These are phyloP conservation scores for Boloria euphrosyne DNA, from an alignment of 2,888 invertebrate species.

Conservation along the genomic window DNA sequence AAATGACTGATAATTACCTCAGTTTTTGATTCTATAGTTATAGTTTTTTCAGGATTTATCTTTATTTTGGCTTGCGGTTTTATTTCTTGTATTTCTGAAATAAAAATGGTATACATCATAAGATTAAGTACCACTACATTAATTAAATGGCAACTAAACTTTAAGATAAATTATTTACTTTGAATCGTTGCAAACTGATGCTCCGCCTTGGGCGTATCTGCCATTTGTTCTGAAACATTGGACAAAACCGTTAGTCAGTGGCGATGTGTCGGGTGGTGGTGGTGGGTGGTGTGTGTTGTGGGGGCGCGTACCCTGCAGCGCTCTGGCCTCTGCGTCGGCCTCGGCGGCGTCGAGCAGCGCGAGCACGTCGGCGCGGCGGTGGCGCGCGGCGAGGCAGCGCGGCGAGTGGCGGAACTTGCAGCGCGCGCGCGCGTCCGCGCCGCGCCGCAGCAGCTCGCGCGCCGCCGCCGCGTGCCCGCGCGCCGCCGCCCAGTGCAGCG, in stretches of 20 bases:
- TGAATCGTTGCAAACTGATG: conserved; percentile 44
- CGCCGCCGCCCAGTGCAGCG: conserved; percentile 96
- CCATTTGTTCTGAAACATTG: conserved; percentile 33
- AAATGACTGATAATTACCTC: conserved; percentile 39
- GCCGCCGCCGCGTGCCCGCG: conserved; percentile 86
- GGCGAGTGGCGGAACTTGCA: conserved; percentile 68
- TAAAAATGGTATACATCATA: conserved; percentile 10
- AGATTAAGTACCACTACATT: neutral
- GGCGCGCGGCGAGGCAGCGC: conserved; percentile 49
- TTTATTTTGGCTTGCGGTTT: conserved; percentile 37
- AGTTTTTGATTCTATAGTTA: conserved; percentile 39
- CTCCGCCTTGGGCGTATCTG: conserved; percentile 29
- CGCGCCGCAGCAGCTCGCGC: conserved; percentile 86
- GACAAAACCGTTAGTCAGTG: too few relatives aligned
- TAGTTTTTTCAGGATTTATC: conserved; percentile 35
- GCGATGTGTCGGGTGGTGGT: too few relatives aligned
- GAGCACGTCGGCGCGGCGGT: conserved; percentile 39
- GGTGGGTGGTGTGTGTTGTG: too few relatives aligned
- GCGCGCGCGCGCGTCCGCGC: conserved; percentile 85
- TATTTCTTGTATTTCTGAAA: conserved; percentile 42
- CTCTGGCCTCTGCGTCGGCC: conserved; percentile 11
- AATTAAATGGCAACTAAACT: neutral
- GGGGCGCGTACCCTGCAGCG: neutral
- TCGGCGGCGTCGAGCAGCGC: conserved; percentile 46
- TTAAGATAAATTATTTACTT: conserved; percentile 40